Evolutionary conservation across 2,797 vertebrate genomes (phyloP), one percentile per base, ranked within the genome.

Genomic region (Cynodonichthys magdalenae): DNA sequence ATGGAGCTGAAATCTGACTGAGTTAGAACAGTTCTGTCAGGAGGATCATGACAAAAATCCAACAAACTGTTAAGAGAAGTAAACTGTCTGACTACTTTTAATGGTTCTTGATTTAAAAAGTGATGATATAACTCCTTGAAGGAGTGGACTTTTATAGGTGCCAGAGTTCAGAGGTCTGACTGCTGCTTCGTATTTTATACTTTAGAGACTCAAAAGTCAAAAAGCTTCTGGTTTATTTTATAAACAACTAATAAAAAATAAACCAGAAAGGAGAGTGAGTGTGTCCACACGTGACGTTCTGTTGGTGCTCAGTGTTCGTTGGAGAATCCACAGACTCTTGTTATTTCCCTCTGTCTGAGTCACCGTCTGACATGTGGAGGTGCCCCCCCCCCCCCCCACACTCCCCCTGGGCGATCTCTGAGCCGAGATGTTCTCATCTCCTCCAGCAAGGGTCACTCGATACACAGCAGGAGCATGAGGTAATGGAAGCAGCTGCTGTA

Each of bases 301-400:
- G 29, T 28, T 28, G 28, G 10, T 45, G 17, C 24, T 19, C 34
- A 3, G 14, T 51, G 20, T 47, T 65, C 19, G 46, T 63, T 1
- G 59, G 70, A 86, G 28, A 53, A 66, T 61, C 75, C 55, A 60
- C 77, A 86, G 84, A 74, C n/a, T 44, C 65, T 53, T 72, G 57
- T 68, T 79, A 57, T 82, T 76, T 81, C 66, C 24, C 39, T 51
- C 31, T 55, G 50, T 6, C 0, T 63, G 66, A 76, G 20, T 79
- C 72, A 63, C 59, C 4, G 47, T 69, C 71, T 20, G 46, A 69
- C 54, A 55, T 69, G 59, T 66, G 10, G 6, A 41, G 29, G 61
- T 64, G 64, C 61, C 66, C 61, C 72, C 70, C 68, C 42, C 66
- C 12, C 46, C 19, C 31, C 4, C 36, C 28, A n/a, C n/a, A n/a